phyloP scores from a whole-genome alignment of 2,797 vertebrate genomes.

The Micromesistius poutassou region DNA sequence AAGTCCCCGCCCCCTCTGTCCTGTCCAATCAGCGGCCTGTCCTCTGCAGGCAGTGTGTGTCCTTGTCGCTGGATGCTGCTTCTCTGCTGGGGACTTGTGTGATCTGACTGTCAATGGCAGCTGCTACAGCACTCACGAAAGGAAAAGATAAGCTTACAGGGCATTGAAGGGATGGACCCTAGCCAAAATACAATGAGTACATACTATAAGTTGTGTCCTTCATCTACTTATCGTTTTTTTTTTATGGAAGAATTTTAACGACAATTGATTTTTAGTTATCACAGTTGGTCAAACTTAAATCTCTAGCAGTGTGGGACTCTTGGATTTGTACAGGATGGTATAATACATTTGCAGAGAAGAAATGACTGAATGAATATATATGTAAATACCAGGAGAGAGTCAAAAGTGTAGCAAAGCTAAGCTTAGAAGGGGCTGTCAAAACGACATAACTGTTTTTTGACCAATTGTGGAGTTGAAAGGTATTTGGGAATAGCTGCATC shows the following conservation, averaged over 20 bases:
- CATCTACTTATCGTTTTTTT: not conserved
- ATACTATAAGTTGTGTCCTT: not conserved
- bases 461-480: not conserved
- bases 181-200: conserved; percentile 4
- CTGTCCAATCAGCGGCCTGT: conserved; percentile 47
- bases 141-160: conserved; percentile 38
- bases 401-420: not conserved
- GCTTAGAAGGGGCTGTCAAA: not conserved
- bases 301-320: not conserved
- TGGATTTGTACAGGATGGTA: not conserved
- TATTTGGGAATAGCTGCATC: not conserved
- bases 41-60: conserved; percentile 63
- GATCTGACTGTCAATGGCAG: conserved; percentile 68
- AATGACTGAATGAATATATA: no score
- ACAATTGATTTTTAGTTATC: not conserved
- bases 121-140: conserved; percentile 45
- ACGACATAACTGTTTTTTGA: not conserved
- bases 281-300: not conserved
- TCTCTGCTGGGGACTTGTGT: conserved; percentile 58
- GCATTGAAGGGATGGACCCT: not conserved
- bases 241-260: conserved; percentile 12
- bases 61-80: conserved; percentile 70
- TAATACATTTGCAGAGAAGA: no score
- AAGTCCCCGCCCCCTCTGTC: not conserved
- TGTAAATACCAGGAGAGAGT: not conserved